Percentiles rank a stretch among this genome's conserved stretches.
Conservation (phyloP, 2,113 vertebrate genomes). For the Pluvialis apricaria region DNA sequence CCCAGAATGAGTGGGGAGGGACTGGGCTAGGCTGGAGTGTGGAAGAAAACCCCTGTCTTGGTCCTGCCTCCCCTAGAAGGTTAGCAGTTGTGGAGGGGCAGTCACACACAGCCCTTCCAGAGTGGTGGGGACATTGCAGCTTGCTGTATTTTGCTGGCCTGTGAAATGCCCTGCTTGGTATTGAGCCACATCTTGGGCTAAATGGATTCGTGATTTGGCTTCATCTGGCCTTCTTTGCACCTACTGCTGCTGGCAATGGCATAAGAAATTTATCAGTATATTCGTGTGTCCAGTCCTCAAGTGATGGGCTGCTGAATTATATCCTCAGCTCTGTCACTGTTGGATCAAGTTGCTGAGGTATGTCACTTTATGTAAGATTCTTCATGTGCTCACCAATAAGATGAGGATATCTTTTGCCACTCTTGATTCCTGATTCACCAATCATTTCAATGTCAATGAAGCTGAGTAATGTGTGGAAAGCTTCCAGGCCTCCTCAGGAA, state of each 20-base stretch:
- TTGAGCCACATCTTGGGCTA: neutral
- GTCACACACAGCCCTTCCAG: neutral
- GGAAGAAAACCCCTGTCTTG: neutral
- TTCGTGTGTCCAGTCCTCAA: neutral
- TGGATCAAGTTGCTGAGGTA: neutral
- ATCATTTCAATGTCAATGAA: neutral
- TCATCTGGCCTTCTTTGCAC: neutral
- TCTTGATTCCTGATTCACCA: neutral
- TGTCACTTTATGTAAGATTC: neutral
- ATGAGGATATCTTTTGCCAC: neutral
- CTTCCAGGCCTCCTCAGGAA: neutral
- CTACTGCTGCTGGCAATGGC: neutral
- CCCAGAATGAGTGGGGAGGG: neutral
- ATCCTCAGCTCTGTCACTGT: neutral
- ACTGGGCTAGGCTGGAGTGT: neutral
- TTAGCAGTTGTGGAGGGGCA: neutral
- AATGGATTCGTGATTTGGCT: neutral
- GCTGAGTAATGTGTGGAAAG: neutral
- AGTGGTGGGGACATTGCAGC: neutral
- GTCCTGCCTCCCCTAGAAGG: neutral
- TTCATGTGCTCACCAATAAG: neutral
- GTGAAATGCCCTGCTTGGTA: neutral
- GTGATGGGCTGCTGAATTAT: neutral
- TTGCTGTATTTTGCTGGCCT: neutral
- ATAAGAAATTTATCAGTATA: neutral